Evolutionary conservation across 1,140 invertebrate species (phyloP).

Genomic region (Scylla paramamosain): DNA sequence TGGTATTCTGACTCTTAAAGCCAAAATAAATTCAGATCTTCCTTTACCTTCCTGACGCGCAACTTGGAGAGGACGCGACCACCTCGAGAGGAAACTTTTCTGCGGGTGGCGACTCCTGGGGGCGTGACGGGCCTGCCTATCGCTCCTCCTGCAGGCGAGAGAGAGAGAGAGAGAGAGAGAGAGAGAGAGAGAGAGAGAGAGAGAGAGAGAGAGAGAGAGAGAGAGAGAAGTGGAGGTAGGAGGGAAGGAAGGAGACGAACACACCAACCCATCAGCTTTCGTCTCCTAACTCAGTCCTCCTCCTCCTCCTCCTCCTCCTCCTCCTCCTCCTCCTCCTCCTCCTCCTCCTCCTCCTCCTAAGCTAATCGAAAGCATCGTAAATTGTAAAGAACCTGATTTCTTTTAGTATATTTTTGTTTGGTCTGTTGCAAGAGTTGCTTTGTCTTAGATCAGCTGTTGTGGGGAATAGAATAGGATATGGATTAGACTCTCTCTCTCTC

Average conservation of each 20-base stretch:
- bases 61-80: background rate
- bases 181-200: background rate
- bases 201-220: background rate
- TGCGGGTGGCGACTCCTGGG: background rate
- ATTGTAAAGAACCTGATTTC: background rate
- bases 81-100: background rate
- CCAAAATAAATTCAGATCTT: background rate
- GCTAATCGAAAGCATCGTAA: too few species aligned
- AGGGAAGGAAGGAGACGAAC: background rate
- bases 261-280: background rate
- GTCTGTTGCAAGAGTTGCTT: too few species aligned
- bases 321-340: background rate
- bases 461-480: too few species aligned
- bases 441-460: too few species aligned
- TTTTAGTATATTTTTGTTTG: too few species aligned
- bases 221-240: background rate
- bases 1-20: background rate
- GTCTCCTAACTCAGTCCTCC: background rate
- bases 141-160: background rate
- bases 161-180: background rate
- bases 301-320: conserved; percentile 31
- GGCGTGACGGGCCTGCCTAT: background rate
- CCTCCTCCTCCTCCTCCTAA: background rate
- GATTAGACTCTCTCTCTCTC: conserved; percentile 25
- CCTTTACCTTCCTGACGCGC: background rate